Percentiles rank a stretch among this genome's conserved stretches.
Evolutionary conservation across 1,140 invertebrate genomes (phyloP).

Genomic region (Rhizoglyphus robini): DNA sequence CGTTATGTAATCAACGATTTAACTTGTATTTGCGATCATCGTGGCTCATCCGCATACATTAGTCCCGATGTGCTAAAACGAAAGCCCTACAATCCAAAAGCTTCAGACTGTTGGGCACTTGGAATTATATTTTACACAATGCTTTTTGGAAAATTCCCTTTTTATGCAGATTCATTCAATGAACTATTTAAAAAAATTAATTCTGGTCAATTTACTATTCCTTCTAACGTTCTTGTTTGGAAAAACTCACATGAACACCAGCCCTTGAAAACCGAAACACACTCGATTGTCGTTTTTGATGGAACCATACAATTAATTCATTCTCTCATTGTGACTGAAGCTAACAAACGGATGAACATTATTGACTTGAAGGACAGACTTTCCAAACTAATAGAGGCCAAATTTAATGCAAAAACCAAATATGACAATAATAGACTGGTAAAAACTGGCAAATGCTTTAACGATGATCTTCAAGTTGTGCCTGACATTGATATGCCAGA

Average conservation of each 20-base stretch:
- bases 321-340: not conserved
- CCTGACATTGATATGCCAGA: not conserved
- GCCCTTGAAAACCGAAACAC: not conserved
- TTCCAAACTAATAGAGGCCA: not conserved
- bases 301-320: not conserved
- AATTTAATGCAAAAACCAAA: not conserved
- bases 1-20: constrained; percentile 59
- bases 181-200: constrained; percentile 67
- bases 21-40: constrained; percentile 59
- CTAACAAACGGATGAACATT: not conserved
- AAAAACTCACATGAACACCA: not conserved
- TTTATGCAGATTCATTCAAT: constrained; percentile 59
- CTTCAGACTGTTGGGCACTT: constrained; percentile 72
- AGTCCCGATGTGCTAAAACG: constrained; percentile 65
- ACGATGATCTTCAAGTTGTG: constrained; percentile 6
- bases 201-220: constrained; percentile 49
- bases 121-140: constrained; percentile 69
- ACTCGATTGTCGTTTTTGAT: not conserved
- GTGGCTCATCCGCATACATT: constrained; percentile 69
- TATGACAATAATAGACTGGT: not conserved
- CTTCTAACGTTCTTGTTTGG: constrained; percentile 38
- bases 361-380: not conserved
- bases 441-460: not conserved
- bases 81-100: constrained; percentile 45
- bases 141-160: constrained; percentile 74